Evolutionary conservation across 1,140 invertebrate genomes (phyloP), one percentile per base, ranked within the genome.

Genomic region (Platyscapa corneri): DNA sequence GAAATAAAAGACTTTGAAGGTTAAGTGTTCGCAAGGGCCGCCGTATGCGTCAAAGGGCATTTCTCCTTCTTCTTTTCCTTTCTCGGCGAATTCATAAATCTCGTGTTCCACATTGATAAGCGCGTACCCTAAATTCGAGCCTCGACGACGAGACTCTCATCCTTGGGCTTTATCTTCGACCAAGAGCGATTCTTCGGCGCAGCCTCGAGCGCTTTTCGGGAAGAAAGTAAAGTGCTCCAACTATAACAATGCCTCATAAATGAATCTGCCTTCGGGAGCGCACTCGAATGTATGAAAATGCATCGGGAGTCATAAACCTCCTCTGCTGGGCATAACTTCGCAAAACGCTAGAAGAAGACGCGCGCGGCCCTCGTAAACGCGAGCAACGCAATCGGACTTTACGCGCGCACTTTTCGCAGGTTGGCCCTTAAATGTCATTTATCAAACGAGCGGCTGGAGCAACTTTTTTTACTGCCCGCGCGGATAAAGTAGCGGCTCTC

Each of bases 261-360:
- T 83, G 75, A 83, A 83, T 83, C 72, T 46, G 20, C 56, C 8
- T 77, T 42, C 23, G 27, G 12, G 56, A 75, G 56, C 34, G 56
- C 14, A 67, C 53, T n/a, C 74, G 37, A 49, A 83, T 32, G 46
- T 39, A 76, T 83, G 77, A 83, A 70, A 83, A 46, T 76, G n/a
- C 82, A 65, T 39, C 53, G 18, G 34, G 8, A 18, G 49, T 16
- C 70, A 14, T 75, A 74, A 74, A 74, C 37, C 65, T 23, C 39
- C 32, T 32, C 16, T 5, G 16, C 30, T 3, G n/a, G 16, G 34
- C 34, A 34, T 60, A n/a, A 27, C 53, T 53, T 6, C 75, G 16
- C 2, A 60, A 60, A 27, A 60, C 23, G 14, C 49, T 64, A 30
- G 60, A 49, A 81, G 46, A 81, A 23, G 7, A 23, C 16, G 42